Percentiles rank a stretch among this genome's conserved stretches.
These are phyloP conservation scores for Nothoprocta pentlandii DNA, from an alignment of 2,113 vertebrate species.

Conservation along the genomic window DNA sequence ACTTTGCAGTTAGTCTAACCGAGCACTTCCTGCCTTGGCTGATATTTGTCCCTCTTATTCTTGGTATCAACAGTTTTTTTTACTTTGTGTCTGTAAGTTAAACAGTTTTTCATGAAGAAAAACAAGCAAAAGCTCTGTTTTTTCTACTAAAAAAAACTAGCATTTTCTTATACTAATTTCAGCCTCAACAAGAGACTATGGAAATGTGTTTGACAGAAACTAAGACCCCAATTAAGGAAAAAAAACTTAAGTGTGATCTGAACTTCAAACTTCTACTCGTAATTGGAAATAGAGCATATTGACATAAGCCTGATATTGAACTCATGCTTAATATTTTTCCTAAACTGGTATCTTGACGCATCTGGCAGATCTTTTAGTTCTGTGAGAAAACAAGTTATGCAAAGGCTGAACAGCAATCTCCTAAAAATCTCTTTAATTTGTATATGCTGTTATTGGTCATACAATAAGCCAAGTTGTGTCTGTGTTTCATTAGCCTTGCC, in stretches of 20 bases:
- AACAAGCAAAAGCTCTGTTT: not conserved
- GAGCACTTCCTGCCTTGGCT: not conserved
- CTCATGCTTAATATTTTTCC: not conserved
- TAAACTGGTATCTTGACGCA: not conserved
- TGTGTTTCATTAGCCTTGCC: constrained; percentile 48
- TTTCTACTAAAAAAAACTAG: not conserved
- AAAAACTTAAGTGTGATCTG: not conserved
- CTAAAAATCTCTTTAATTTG: constrained; percentile 1
- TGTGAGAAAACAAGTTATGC: not conserved
- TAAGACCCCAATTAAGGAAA: not conserved
- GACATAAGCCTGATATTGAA: not conserved
- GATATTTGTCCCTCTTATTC: not conserved
- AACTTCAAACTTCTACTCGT: not conserved
- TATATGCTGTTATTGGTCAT: not conserved
- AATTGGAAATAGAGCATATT: not conserved
- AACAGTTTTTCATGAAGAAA: not conserved
- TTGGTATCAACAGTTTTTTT: not conserved
- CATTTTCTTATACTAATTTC: not conserved
- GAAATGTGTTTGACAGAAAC: not conserved
- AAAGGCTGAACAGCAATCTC: not conserved
- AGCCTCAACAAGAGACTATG: not conserved
- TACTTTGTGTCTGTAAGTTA: not conserved
- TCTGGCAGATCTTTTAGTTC: not conserved
- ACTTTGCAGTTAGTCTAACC: constrained; percentile 8
- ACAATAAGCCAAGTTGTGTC: not conserved